phyloP scores from a whole-genome alignment of 2,113 vertebrate genomes.

The Podiceps cristatus region DNA sequence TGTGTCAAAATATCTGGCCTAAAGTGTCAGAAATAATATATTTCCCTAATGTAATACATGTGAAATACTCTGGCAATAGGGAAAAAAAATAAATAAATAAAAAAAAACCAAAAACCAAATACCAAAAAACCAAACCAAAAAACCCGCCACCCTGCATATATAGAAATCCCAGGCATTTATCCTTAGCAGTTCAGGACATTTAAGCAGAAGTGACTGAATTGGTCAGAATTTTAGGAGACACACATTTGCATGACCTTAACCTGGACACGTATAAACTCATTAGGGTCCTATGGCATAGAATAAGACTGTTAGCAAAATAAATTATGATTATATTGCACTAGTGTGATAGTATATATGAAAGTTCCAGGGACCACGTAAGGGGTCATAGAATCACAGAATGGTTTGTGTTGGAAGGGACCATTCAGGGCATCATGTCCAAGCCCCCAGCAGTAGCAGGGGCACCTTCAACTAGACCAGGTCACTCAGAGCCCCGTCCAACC shows the following conservation, averaged over 20 bases:
- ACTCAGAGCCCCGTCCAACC: too few species aligned
- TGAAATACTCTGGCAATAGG: not conserved
- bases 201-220: not conserved
- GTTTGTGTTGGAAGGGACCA: too few species aligned
- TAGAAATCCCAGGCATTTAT: not conserved
- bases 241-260: not conserved
- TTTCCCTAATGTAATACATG: constrained; percentile 16
- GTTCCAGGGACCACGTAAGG: not conserved
- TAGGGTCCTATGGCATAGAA: not conserved
- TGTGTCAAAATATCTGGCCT: constrained; percentile 47
- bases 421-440: too few species aligned
- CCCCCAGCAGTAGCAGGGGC: too few species aligned
- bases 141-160: not conserved
- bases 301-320: not conserved
- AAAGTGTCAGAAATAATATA: constrained; percentile 41
- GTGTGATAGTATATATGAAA: not conserved
- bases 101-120: too few species aligned
- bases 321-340: not conserved
- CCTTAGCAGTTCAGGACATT: not conserved
- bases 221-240: not conserved
- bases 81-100: not conserved
- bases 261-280: not conserved
- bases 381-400: too few species aligned
- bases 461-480: too few species aligned
- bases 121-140: too few species aligned